Conservation (phyloP, 2,113 vertebrate species). For the Anser brachyrhynchus region DNA sequence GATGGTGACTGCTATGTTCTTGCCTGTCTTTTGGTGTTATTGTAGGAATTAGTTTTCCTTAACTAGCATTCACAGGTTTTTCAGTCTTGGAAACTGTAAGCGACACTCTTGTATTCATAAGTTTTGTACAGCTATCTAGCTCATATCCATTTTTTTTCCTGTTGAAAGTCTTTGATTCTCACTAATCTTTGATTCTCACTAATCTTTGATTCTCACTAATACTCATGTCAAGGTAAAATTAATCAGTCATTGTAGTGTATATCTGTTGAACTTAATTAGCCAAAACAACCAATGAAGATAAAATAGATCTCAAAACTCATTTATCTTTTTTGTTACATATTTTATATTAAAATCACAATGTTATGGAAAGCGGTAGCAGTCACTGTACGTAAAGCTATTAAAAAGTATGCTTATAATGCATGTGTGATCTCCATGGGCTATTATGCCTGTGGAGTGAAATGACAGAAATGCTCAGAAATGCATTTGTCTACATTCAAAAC, state of each 20-base stretch:
- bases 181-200: background rate
- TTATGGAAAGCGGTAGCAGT: background rate
- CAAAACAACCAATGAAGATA: conserved; percentile 33
- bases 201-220: background rate
- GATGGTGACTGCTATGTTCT: background rate
- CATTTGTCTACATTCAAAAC: background rate
- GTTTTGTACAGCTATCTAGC: background rate
- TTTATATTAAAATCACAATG: background rate
- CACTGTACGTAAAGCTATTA: background rate
- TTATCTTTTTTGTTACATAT: conserved; percentile 22
- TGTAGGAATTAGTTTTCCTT: background rate
- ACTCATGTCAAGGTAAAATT: background rate
- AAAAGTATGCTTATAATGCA: background rate
- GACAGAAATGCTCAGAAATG: background rate
- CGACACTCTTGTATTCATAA: background rate
- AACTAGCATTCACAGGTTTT: conserved; percentile 1
- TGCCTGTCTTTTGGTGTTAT: background rate
- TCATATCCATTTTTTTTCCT: background rate
- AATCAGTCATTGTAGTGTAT: background rate
- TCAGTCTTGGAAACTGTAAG: background rate
- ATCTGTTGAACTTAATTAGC: background rate
- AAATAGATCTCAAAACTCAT: background rate
- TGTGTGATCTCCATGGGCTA: background rate
- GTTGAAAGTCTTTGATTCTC: no score
- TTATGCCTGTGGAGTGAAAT: background rate